Percentiles rank a stretch among this genome's conserved stretches.
phyloP scores from a whole-genome alignment of 2,888 invertebrate genomes.

The Eristalis tenax region DNA sequence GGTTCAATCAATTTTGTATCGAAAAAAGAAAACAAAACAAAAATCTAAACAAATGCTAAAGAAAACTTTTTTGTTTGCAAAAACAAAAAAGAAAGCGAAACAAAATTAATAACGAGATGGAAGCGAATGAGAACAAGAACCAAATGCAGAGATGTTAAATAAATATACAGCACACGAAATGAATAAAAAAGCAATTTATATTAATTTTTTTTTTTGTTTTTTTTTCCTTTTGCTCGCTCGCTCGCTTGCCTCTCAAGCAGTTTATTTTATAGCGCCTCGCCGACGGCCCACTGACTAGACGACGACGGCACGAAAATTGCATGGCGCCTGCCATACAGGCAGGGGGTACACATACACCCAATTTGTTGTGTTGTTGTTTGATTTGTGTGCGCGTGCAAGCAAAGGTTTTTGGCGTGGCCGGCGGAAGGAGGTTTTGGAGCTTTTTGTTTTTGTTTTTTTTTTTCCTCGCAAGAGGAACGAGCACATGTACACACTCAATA shows the following conservation, averaged over 20 bases:
- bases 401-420: conserved; percentile 3
- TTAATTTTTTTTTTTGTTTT: conserved; percentile 34
- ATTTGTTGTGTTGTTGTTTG: conserved; percentile 58
- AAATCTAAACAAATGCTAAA: conserved; percentile 10
- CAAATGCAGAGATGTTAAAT: conserved; percentile 54
- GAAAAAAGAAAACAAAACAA: conserved; percentile 19
- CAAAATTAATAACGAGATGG: conserved; percentile 42
- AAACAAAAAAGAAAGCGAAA: conserved; percentile 9
- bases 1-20: conserved; percentile 47
- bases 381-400: conserved; percentile 21
- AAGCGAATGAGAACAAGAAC: conserved; percentile 46
- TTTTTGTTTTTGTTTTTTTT: conserved; percentile 27
- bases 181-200: conserved; percentile 64
- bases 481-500: background rate
- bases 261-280: conserved; percentile 70
- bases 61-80: background rate
- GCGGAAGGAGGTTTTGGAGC: conserved; percentile 26
- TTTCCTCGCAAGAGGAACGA: conserved; percentile 24
- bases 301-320: conserved; percentile 69
- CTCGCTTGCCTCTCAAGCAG: conserved; percentile 45
- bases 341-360: conserved; percentile 11
- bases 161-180: conserved; percentile 65
- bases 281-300: conserved; percentile 71
- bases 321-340: conserved; percentile 69
- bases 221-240: background rate